phyloP scores from a whole-genome alignment of 2,797 vertebrate species.

The Clarias pachynema region DNA sequence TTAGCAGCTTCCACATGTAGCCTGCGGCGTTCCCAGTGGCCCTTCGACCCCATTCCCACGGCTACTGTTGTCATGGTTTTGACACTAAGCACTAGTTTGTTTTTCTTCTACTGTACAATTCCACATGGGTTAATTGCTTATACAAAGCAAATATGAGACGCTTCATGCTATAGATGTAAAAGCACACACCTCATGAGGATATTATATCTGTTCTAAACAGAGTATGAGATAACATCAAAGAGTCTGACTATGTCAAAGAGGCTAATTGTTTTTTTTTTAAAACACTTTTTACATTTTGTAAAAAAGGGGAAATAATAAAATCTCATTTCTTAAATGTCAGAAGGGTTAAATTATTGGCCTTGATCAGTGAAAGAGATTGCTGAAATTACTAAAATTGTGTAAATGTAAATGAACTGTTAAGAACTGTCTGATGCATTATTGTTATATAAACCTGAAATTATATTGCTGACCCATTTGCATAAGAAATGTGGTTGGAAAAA shows the following conservation, averaged over 20 bases:
- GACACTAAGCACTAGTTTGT: neutral
- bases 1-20: slow-evolving; percentile 41
- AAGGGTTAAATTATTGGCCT: no score
- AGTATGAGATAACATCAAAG: neutral
- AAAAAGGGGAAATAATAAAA: neutral
- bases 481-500: no score
- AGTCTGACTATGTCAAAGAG: neutral
- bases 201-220: neutral
- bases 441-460: no score
- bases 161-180: neutral
- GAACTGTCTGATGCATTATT: no score
- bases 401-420: no score
- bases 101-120: neutral
- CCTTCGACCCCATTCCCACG: slow-evolving; percentile 46
- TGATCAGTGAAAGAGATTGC: no score
- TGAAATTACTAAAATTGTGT: no score
- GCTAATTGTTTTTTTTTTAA: neutral
- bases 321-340: neutral
- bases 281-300: slow-evolving; percentile 4
- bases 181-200: neutral
- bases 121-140: slow-evolving; percentile 16
- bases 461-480: no score
- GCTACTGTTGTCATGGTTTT: slow-evolving; percentile 23
- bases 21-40: slow-evolving; percentile 27
- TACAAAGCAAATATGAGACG: neutral